phyloP scores from a whole-genome alignment of 2,888 invertebrate genomes.

The Chironomus riparius region DNA sequence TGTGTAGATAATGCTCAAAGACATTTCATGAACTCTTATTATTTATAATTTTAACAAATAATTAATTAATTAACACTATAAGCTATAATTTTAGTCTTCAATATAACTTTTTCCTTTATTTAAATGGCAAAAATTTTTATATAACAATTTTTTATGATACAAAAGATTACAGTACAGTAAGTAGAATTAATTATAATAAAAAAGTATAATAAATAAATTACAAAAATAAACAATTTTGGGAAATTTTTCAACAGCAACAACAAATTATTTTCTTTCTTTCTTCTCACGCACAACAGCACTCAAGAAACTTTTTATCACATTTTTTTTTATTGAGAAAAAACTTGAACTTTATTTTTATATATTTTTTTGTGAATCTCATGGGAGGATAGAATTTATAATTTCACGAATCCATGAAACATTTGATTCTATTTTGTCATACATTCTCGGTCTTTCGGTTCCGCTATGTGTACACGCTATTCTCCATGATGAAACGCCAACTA shows the following conservation, averaged over 20 bases:
- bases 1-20: too few species aligned
- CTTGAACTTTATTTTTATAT: too few species aligned
- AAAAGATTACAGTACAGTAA: not conserved
- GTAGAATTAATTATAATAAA: not conserved
- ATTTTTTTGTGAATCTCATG: not conserved
- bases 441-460: constrained; percentile 66
- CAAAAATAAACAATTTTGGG: not conserved
- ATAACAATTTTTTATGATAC: not conserved
- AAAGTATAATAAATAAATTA: not conserved
- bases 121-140: not conserved
- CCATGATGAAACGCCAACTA: constrained; percentile 76
- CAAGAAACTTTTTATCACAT: not conserved
- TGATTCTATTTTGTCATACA: constrained; percentile 73
- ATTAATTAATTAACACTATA: too few species aligned
- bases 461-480: constrained; percentile 73
- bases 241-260: too few species aligned
- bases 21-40: too few species aligned
- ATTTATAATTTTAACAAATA: too few species aligned
- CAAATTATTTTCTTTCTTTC: not conserved
- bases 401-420: constrained; percentile 79
- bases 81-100: too few species aligned
- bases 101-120: not conserved
- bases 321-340: not conserved
- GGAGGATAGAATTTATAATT: constrained; percentile 48
- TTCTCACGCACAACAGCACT: not conserved